A percentile compares a stretch with the other conserved stretches of the same genome.
These are phyloP conservation scores for Seira ritae DNA, from an alignment of 2,888 invertebrate species.

Conservation along the genomic window DNA sequence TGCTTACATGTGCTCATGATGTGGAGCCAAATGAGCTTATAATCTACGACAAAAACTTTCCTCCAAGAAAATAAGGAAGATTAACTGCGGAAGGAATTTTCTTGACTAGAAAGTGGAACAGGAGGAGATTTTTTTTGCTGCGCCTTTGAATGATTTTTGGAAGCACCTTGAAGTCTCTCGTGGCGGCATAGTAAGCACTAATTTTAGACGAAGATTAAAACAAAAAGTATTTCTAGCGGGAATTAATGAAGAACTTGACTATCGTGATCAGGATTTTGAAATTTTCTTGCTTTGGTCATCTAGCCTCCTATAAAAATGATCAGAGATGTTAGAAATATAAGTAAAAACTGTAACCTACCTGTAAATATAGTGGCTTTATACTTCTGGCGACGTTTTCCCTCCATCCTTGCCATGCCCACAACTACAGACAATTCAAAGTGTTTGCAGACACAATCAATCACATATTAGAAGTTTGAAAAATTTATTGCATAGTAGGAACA, in stretches of 20 bases:
- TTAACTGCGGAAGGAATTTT: conserved; percentile 21
- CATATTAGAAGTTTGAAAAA: neutral
- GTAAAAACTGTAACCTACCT: too few species aligned
- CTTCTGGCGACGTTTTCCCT: conserved; percentile 69
- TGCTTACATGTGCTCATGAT: conserved; percentile 37
- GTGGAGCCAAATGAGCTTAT: conserved; percentile 50
- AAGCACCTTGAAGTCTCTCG: too few species aligned
- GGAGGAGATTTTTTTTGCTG: neutral
- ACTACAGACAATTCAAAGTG: conserved; percentile 20
- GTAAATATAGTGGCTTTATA: conserved; percentile 69
- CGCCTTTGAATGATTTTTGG: too few species aligned
- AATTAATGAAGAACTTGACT: too few species aligned
- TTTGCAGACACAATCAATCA: conserved; percentile 21
- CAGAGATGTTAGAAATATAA: too few species aligned
- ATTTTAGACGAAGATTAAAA: too few species aligned
- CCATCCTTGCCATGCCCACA: conserved; percentile 74
- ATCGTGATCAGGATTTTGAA: too few species aligned
- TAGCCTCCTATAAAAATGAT: too few species aligned
- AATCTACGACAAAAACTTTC: conserved; percentile 40
- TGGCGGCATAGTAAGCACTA: too few species aligned
- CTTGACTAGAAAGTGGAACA: conserved; percentile 5
- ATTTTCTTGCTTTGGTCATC: too few species aligned
- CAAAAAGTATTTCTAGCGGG: too few species aligned
- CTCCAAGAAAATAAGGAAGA: conserved; percentile 7
- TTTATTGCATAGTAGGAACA: neutral